Evolutionary conservation across 2,113 vertebrate species (phyloP).

Genomic region (Callionymus lyra): DNA sequence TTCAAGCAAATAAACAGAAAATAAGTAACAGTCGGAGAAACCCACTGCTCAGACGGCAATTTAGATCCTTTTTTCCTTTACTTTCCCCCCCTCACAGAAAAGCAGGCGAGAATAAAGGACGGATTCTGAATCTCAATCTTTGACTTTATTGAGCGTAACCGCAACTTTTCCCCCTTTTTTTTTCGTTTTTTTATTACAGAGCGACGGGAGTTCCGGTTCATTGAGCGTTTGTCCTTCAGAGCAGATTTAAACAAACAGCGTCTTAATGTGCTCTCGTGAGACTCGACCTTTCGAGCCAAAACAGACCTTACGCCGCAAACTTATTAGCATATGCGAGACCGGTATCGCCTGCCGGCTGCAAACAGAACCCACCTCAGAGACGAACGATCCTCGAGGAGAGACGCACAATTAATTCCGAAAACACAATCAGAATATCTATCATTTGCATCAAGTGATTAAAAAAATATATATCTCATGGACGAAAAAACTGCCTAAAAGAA

Average conservation of each 20-base stretch:
- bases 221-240: constrained; percentile 50
- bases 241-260: constrained; percentile 52
- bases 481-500: no score
- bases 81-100: no score
- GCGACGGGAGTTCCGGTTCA: constrained; percentile 42
- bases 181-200: constrained; percentile 49
- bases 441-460: no score
- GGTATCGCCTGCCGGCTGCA: constrained; percentile 23
- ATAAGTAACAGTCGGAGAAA: neutral
- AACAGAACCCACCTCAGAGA: constrained; percentile 10
- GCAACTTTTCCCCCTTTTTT: constrained; percentile 55
- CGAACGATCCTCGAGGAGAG: constrained; percentile 6
- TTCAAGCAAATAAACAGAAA: constrained; percentile 7
- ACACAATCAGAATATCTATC: no score
- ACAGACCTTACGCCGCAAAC: constrained; percentile 5
- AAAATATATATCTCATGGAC: no score
- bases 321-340: constrained; percentile 40
- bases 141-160: constrained; percentile 59
- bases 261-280: constrained; percentile 47
- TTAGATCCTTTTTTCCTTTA: no score
- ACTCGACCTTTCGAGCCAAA: constrained; percentile 55
- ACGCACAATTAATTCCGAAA: no score
- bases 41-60: constrained; percentile 3
- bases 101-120: constrained; percentile 18
- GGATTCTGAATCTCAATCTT: constrained; percentile 35